These are phyloP conservation scores for Damaliscus lunatus DNA, from an alignment of 2,113 vertebrate species.

Conservation along the genomic window DNA sequence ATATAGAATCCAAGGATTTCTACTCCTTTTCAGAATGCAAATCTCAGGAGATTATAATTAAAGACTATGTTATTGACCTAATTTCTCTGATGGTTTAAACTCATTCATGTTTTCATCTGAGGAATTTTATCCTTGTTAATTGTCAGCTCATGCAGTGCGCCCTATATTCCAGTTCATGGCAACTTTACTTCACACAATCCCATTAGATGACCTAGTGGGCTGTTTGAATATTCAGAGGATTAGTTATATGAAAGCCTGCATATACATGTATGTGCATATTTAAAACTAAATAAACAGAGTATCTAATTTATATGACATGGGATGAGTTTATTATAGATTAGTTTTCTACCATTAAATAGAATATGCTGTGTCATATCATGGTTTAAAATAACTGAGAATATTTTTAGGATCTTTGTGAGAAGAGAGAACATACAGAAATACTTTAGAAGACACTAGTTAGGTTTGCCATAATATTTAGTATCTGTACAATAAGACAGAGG, in stretches of 20 bases:
- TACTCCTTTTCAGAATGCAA: slow-evolving; percentile 41
- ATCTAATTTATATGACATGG: not conserved
- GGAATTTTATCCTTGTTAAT: slow-evolving; percentile 45
- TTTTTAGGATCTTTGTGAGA: slow-evolving; percentile 24
- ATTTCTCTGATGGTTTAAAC: slow-evolving; percentile 51
- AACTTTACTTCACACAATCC: not conserved
- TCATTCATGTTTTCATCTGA: slow-evolving; percentile 38
- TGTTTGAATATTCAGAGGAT: slow-evolving; percentile 16
- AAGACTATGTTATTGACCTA: slow-evolving; percentile 56
- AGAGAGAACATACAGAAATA: not conserved
- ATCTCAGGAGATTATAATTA: slow-evolving; percentile 55
- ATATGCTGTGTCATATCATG: not conserved
- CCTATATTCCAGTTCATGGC: slow-evolving; percentile 18
- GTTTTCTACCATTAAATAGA: slow-evolving; percentile 27
- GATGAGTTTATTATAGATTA: slow-evolving; percentile 10
- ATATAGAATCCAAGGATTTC: slow-evolving; percentile 32
- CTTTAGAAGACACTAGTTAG: not conserved
- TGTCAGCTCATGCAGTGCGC: not conserved
- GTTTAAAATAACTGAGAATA: slow-evolving; percentile 36
- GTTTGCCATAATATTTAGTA: not conserved
- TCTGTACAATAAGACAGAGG: not conserved
- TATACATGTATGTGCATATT: not conserved
- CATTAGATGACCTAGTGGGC: not conserved
- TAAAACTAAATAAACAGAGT: slow-evolving; percentile 30
- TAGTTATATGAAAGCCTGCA: not conserved